phyloP scores from a whole-genome alignment of 2,888 invertebrate genomes.

The Himalopsyche japonica region DNA sequence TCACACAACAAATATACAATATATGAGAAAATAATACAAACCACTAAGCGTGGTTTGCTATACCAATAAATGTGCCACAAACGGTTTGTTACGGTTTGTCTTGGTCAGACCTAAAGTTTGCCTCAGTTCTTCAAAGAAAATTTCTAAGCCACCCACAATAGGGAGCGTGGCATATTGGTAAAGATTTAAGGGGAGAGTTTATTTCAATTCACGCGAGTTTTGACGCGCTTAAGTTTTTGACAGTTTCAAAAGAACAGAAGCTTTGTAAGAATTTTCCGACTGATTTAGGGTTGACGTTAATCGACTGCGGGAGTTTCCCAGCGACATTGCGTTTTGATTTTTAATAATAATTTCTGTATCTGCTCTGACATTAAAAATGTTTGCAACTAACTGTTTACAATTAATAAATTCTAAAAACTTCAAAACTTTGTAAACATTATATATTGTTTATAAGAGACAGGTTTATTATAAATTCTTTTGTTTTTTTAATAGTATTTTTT shows the following conservation, averaged over 20 bases:
- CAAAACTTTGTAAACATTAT: too few relatives aligned
- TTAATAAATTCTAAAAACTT: neutral
- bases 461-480: too few relatives aligned
- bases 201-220: neutral
- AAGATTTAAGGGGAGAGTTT: neutral
- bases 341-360: neutral
- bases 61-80: neutral
- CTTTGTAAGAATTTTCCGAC: neutral
- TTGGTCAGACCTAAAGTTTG: neutral
- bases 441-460: too few relatives aligned
- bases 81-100: neutral
- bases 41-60: neutral
- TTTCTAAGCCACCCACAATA: neutral
- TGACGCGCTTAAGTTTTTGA: constrained; percentile 1
- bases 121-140: neutral
- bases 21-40: neutral
- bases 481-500: too few relatives aligned
- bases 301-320: neutral
- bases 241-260: neutral
- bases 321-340: neutral
- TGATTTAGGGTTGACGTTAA: constrained; percentile 1
- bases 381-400: neutral
- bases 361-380: neutral
- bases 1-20: too few relatives aligned
- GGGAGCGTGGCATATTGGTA: neutral